Evolutionary conservation across 2,113 vertebrate species (phyloP).

Genomic region (Morone saxatilis): DNA sequence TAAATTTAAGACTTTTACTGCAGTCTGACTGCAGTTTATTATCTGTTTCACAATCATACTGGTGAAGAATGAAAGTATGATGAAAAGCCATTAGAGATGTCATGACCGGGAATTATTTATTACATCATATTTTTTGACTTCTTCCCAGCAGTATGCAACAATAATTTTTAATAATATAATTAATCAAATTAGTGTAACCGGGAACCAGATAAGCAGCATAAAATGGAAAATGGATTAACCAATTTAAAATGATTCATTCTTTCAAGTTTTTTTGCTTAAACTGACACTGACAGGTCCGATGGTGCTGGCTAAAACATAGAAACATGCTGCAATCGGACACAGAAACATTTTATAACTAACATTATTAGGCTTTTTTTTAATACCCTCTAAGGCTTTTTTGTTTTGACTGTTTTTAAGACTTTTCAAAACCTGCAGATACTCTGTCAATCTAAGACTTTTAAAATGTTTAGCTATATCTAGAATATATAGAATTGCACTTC

Average conservation of each 20-base stretch:
- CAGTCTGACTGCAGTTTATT: not conserved
- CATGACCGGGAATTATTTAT: not conserved
- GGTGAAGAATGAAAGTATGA: not conserved
- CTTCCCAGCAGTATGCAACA: not conserved
- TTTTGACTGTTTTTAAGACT: not conserved
- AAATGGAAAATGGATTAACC: not conserved
- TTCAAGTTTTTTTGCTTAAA: not conserved
- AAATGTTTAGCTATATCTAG: not conserved
- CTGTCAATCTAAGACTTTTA: not conserved
- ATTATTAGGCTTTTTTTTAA: not conserved
- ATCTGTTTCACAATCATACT: not conserved
- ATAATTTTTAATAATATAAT: not conserved
- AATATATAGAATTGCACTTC: not conserved
- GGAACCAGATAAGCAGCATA: not conserved
- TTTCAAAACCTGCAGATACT: not conserved
- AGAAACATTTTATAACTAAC: not conserved
- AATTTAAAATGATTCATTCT: not conserved
- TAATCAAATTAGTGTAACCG: not conserved
- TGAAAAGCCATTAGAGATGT: not conserved
- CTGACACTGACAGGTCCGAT: not conserved
- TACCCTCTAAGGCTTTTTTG: not conserved
- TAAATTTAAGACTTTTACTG: not conserved
- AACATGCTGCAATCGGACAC: not conserved
- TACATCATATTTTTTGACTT: not conserved
- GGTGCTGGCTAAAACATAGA: not conserved